These are phyloP conservation scores for Ophioninae sp. DNA, from an alignment of 2,888 invertebrate species.

Conservation along the genomic window DNA sequence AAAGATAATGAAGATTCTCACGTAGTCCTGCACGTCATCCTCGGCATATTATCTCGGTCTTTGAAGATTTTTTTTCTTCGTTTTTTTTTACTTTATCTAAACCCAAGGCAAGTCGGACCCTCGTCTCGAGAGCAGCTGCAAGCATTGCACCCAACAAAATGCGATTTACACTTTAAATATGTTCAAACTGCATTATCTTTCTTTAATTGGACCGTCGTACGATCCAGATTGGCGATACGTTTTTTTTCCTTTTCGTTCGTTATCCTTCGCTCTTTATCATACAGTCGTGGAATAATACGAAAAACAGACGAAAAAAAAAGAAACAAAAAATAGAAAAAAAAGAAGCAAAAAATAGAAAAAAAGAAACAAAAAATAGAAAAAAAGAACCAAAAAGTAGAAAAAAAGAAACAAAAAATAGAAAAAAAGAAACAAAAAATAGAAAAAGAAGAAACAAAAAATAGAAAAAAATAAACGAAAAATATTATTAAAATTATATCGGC, in stretches of 20 bases:
- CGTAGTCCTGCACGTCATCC: constrained; percentile 38
- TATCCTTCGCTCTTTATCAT: constrained; percentile 2
- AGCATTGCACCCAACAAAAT: constrained; percentile 22
- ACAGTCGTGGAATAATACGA: constrained; percentile 8
- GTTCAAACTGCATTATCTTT: constrained; percentile 39
- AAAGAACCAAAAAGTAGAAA: no score
- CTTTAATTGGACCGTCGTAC: constrained; percentile 55
- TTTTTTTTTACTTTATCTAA: constrained; percentile 53
- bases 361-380: no score
- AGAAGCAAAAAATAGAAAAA: not conserved
- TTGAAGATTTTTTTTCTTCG: not conserved
- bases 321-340: not conserved
- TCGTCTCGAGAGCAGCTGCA: constrained; percentile 56
- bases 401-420: no score
- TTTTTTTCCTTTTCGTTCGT: constrained; percentile 9
- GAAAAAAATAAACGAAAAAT: not conserved
- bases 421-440: not conserved
- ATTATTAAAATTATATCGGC: not conserved
- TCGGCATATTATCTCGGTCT: constrained; percentile 54
- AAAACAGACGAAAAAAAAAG: not conserved
- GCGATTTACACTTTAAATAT: constrained; percentile 47
- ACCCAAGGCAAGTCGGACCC: constrained; percentile 54
- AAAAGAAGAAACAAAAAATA: no score
- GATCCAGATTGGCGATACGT: constrained; percentile 3
- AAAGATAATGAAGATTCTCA: constrained; percentile 39